These are phyloP conservation scores for Pantelozetes paolii DNA, from an alignment of 2,888 invertebrate species.

Conservation along the genomic window DNA sequence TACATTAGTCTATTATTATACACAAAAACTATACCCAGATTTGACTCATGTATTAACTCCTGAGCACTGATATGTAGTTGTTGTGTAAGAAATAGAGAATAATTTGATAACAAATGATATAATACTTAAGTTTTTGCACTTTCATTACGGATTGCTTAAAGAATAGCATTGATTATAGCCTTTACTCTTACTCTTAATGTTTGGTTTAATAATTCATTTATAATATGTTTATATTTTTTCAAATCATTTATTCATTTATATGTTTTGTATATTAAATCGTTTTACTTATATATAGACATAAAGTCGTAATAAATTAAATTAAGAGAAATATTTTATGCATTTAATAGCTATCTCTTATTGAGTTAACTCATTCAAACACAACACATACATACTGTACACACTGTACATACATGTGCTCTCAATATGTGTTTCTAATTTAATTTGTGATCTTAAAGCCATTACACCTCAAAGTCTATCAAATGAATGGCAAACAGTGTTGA, in stretches of 20 bases:
- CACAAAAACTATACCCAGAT: background rate
- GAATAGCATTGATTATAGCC: slow-evolving; percentile 9
- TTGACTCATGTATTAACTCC: background rate
- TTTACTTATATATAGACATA: background rate
- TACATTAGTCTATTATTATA: background rate
- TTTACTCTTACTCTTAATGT: slow-evolving; percentile 5
- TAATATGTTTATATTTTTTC: slow-evolving; percentile 6
- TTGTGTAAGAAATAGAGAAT: background rate
- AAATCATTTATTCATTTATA: slow-evolving; percentile 15
- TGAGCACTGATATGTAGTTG: background rate
- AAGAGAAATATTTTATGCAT: slow-evolving; percentile 30
- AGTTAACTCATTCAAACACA: slow-evolving; percentile 16
- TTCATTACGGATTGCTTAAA: slow-evolving; percentile 3
- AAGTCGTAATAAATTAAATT: slow-evolving; percentile 25
- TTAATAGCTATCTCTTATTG: slow-evolving; percentile 30
- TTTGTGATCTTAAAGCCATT: slow-evolving; percentile 17
- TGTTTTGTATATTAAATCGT: background rate
- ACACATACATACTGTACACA: no score
- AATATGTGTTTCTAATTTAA: slow-evolving; percentile 15
- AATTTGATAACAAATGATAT: slow-evolving; percentile 15
- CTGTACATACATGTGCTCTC: background rate
- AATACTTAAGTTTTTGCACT: background rate
- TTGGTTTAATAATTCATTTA: slow-evolving; percentile 9
- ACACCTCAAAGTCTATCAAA: background rate
- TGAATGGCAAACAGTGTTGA: background rate